Base-by-base conservation (phyloP, 1,140 invertebrate genomes). In the Ceratitis capitata region DNA sequence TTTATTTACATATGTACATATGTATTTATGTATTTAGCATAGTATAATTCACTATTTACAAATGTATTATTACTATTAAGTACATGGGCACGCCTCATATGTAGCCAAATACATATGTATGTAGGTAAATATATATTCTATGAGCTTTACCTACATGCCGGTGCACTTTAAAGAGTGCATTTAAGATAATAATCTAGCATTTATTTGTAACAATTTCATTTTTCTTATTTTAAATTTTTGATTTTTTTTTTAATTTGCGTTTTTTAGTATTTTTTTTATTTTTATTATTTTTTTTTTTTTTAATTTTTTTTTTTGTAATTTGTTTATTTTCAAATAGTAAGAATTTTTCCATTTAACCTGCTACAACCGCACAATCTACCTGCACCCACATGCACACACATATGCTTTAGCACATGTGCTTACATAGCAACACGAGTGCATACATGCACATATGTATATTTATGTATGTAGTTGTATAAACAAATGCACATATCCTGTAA, bases 191-290 rank as follows among this genome's bases (percentile, higher is more conserved):
- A 78, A 78, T 78, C 69, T 47, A 78, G 9, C 2, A 45, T 26
- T 78, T 78, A 42, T 78, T 78, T 78, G 69, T 39, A 42, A 78
- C 35, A 42, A 45, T 78, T 45, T 23, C 19, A 56, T 56, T 56
- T 56, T 56, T 56, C 49, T 53, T 53, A 2, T 53, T 53, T 47
- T 47, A 5, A 47, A 5, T 47, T 47, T 47, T 47, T 47, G 5
- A 47, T 47, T 6, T 47, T 47, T 47, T 47, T 12, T 56, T 61
- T 7, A 7, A 26, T 61, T n/a, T 26, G 12, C 10, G 16, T 32
- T 7, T 64, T 12, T 64, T 35, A 16, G 14, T n/a, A 56, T 56
- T 56, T 56, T 56, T 56, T 19, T 53, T 53, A 2, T 53, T 53
- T 47, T 47, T 12, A 47, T 12, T 47, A 6, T 47, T 47, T 47